These are phyloP conservation scores for Aleiodes sp. DNA, from an alignment of 1,140 invertebrate genomes.

Conservation along the genomic window DNA sequence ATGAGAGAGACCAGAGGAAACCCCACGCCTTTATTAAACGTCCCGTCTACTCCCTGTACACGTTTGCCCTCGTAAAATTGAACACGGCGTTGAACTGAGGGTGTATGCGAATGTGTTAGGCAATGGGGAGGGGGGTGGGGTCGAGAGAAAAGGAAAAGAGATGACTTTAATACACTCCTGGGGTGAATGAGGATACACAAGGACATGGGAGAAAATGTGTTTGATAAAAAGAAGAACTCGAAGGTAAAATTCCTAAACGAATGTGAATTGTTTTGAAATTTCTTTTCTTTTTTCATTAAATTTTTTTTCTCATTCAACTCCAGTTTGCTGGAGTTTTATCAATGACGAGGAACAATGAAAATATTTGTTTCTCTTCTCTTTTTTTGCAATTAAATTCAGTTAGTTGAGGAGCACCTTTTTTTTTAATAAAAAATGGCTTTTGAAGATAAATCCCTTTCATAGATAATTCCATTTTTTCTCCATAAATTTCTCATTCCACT, in stretches of 20 bases:
- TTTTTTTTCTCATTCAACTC: background rate
- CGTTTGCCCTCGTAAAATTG: slow-evolving; percentile 58
- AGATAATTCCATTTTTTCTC: too few relatives aligned
- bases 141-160: background rate
- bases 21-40: slow-evolving; percentile 60
- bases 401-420: too few relatives aligned
- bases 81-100: slow-evolving; percentile 42
- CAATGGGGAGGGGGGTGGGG: background rate
- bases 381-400: too few relatives aligned
- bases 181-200: background rate
- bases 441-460: too few relatives aligned
- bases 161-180: slow-evolving; percentile 11
- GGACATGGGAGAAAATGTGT: background rate
- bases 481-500: background rate
- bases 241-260: background rate
- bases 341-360: too few relatives aligned
- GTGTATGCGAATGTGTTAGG: slow-evolving; percentile 14
- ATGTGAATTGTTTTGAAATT: background rate
- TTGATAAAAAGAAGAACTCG: background rate
- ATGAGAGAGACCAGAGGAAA: slow-evolving; percentile 32
- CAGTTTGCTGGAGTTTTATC: too few relatives aligned
- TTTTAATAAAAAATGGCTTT: too few relatives aligned
- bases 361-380: too few relatives aligned
- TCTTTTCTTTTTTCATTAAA: background rate
- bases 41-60: slow-evolving; percentile 52